Evolutionary conservation across 2,888 invertebrate genomes (phyloP).

Genomic region (Hipparchia sbordonii): DNA sequence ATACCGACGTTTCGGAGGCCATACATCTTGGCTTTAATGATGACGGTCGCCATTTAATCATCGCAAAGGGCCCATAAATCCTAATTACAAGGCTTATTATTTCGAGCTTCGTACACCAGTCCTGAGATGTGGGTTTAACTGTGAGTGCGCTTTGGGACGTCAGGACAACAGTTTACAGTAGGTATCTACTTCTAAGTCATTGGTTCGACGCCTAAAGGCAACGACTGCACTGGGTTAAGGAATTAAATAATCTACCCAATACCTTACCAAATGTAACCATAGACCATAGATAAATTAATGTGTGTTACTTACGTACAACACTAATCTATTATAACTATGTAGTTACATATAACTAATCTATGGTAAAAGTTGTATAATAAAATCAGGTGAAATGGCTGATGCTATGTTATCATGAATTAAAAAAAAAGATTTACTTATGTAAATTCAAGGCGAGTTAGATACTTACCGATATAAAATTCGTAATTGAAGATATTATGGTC

Average conservation of each 20-base stretch:
- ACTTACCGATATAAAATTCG: too few relatives aligned
- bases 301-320: too few relatives aligned
- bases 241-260: background rate
- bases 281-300: too few relatives aligned
- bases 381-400: too few relatives aligned
- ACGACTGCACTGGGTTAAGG: conserved; percentile 27
- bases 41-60: conserved; percentile 64
- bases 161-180: conserved; percentile 68
- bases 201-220: conserved; percentile 41
- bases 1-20: conserved; percentile 51
- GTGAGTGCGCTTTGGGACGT: conserved; percentile 48
- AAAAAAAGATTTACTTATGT: too few relatives aligned
- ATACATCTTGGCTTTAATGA: conserved; percentile 64
- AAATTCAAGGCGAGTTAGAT: too few relatives aligned
- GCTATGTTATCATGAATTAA: too few relatives aligned
- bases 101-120: conserved; percentile 56
- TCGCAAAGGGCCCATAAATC: conserved; percentile 73
- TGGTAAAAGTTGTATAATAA: too few relatives aligned
- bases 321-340: too few relatives aligned
- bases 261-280: too few relatives aligned
- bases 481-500: too few relatives aligned
- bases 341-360: too few relatives aligned
- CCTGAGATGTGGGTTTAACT: conserved; percentile 54
- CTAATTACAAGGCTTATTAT: conserved; percentile 78
- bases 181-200: conserved; percentile 51